These are phyloP conservation scores for Ptilonorhynchus violaceus DNA, from an alignment of 2,113 vertebrate species.

Conservation along the genomic window DNA sequence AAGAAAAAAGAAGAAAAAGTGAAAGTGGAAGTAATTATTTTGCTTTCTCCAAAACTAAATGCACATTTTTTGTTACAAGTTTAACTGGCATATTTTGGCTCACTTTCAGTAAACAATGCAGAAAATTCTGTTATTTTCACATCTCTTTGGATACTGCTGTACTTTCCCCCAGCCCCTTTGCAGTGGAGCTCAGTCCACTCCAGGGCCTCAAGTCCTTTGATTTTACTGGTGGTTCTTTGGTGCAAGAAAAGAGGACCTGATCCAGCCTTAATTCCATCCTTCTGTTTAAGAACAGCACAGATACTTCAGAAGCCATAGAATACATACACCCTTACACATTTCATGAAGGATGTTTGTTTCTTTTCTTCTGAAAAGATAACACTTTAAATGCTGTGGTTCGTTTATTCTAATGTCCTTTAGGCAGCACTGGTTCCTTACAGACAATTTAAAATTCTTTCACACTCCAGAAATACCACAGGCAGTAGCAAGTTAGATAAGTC, in stretches of 20 bases:
- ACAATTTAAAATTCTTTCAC: conserved; percentile 54
- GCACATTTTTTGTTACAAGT: not conserved
- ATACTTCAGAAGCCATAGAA: not conserved
- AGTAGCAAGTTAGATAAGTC: conserved; percentile 46
- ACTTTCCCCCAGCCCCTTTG: not conserved
- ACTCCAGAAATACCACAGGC: conserved; percentile 35
- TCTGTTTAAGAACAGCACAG: not conserved
- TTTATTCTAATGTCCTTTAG: conserved; percentile 44
- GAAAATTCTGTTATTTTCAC: not conserved
- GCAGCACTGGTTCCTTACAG: not conserved
- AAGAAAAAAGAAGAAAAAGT: too few species aligned
- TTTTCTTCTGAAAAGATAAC: not conserved
- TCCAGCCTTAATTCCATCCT: not conserved
- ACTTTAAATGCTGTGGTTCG: conserved; percentile 8
- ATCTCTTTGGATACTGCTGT: not conserved
- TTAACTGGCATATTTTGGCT: not conserved
- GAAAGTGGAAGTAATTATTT: not conserved
- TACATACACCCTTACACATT: not conserved
- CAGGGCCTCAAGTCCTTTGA: not conserved
- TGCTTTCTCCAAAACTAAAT: not conserved
- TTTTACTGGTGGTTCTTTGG: not conserved
- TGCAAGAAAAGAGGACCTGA: not conserved
- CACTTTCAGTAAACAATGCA: not conserved
- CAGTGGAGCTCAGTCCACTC: not conserved
- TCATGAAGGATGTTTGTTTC: conserved; percentile 28